Base-by-base conservation (phyloP, 2,113 vertebrate genomes). In the Okapia johnstoni region DNA sequence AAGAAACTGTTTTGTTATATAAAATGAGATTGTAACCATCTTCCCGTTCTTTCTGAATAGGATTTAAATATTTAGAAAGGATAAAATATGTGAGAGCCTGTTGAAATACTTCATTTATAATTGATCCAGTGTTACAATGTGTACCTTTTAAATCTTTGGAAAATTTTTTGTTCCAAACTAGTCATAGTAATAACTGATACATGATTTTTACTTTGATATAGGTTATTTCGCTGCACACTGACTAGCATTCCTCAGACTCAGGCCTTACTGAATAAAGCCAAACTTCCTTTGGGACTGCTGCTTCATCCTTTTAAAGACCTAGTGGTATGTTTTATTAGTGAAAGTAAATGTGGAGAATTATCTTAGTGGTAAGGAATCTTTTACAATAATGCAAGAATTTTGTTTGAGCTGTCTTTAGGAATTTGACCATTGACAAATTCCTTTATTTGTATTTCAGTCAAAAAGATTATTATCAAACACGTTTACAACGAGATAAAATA, bases 301-400 rank as follows among this genome's bases (percentile, higher is more conserved):
- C 99, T 99, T 95, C 99, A 99, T 98, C 99, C 99, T 85, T 99
- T 99, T 98, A 99, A 99, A 99, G 99, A 99, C 97, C 98, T 99
- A 95, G 99, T 99, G 99, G 99, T 99, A 99, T 98, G 99, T 97
- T 93, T 98, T 94, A 97, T n/a, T 83, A n/a, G 57, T 97, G 57
- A 55, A 90, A 88, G 92, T 85, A 90, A 92, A n/a, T 93, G 15
- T 63, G 81, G 14, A 52, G 87, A 81, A 92, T 50, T 85, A 61
- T 58, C 40, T 92, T 58, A 12, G 36, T 94, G 61, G 11, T 90
- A n/a, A 85, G 77, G 33, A 95, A 81, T 85, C 80, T 90, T 97
- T 60, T 96, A 33, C 4, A 73, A 11, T 17, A 87, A 15, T 70
- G 48, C 33, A 15, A 58, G 60, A 95, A 87, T 96, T 92, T 92